Base-by-base conservation (phyloP, 2,797 vertebrate species). In the Chelonia mydas region DNA sequence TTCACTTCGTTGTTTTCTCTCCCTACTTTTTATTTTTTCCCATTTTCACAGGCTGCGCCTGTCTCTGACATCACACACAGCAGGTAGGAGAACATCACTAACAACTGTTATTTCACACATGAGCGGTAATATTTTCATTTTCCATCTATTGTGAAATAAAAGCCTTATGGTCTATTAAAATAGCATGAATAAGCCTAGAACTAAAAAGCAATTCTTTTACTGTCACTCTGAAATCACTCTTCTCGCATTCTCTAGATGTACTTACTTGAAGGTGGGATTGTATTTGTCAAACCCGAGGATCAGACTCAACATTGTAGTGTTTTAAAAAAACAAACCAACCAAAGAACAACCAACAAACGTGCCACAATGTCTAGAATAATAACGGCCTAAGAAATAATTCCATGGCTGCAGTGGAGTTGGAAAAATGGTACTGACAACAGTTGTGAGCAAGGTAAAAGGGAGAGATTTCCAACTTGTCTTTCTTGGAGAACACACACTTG, bases 51-150 rank as follows among this genome's bases (percentile, higher is more conserved):
- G 41, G 4, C 13, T 81, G 41, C 50, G 82, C 37, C 2, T 1
- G 55, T 21, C 84, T 81, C 59, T 61, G n/a, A 85, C 61, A 85
- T 79, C 91, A 94, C 45, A 89, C 12, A 25, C 61, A n/a, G 54
- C 25, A 93, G 81, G 77, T 92, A 83, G 77, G 76, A 93, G 80
- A 93, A 89, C 61, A 84, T 49, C 55, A 78, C 25, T 89, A 61
- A 59, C 84, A 91, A 87, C 28, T 87, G 23, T 49, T 81, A 83
- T 8, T 16, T 95, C 94, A 77, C 54, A 61, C 19, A 41, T 54
- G 89, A 91, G 27, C 33, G 72, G 83, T 78, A 93, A 49, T 51
- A 86, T 93, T 74, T 93, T 92, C 80, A 53, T 76, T 55, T 80
- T n/a, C 50, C 13, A 21, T 11, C n/a, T 41, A 27, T 13, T 53